Percentiles rank a stretch among this genome's conserved stretches.
phyloP scores from a whole-genome alignment of 1,140 invertebrate species.

The Coelopa frigida region DNA sequence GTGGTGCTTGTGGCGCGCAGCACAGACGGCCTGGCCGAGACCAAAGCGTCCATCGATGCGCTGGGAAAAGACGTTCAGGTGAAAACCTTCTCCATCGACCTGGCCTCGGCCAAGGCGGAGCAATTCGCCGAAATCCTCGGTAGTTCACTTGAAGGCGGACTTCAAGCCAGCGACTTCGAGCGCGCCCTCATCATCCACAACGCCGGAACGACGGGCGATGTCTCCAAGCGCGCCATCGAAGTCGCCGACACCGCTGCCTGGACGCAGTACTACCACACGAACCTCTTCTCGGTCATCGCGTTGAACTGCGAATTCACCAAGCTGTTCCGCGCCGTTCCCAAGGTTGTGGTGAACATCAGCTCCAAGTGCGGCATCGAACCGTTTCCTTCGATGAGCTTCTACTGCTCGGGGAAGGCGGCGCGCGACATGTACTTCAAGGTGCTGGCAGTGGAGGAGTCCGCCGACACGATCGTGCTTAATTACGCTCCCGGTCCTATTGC shows the following conservation, averaged over 20 bases:
- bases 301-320: conserved; percentile 72
- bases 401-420: conserved; percentile 84
- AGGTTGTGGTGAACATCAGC: conserved; percentile 78
- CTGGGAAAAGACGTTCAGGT: conserved; percentile 46
- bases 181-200: conserved; percentile 79
- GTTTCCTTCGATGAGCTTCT: conserved; percentile 66
- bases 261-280: conserved; percentile 65
- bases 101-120: conserved; percentile 42
- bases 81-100: conserved; percentile 52
- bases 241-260: conserved; percentile 55
- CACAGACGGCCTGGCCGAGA: conserved; percentile 55
- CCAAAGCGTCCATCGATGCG: conserved; percentile 50
- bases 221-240: conserved; percentile 53
- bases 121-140: conserved; percentile 26
- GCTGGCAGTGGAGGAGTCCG: conserved; percentile 66
- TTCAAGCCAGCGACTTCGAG: conserved; percentile 49
- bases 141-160: conserved; percentile 11
- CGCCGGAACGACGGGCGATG: conserved; percentile 77
- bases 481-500: conserved; percentile 91
- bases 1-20: conserved; percentile 73
- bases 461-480: conserved; percentile 70
- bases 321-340: conserved; percentile 42
- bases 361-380: conserved; percentile 74
- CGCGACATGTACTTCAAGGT: conserved; percentile 86
- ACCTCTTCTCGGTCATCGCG: conserved; percentile 69